Conservation (phyloP, 2,888 invertebrate genomes). For the Caenorhabditis macrosperma region DNA sequence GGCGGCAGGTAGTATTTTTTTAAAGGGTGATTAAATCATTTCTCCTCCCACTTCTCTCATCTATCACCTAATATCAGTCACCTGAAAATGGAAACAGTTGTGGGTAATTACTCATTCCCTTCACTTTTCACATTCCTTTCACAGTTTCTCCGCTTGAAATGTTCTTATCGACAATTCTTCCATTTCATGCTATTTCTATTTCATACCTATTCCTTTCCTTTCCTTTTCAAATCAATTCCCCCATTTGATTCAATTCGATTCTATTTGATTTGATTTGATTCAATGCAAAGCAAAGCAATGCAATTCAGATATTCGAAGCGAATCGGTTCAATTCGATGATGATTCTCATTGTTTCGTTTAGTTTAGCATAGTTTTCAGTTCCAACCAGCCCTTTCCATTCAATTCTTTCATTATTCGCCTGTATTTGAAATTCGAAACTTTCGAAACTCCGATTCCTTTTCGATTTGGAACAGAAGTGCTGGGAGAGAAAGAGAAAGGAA, state of each 20-base stretch:
- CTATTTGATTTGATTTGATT: background rate
- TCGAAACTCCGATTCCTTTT: too few species aligned
- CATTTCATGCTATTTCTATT: background rate
- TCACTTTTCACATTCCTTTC: conserved; percentile 16
- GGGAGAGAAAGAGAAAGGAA: too few species aligned
- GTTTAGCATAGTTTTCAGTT: too few species aligned
- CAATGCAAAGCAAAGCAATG: too few species aligned
- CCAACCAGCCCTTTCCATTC: too few species aligned
- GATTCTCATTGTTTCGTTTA: too few species aligned
- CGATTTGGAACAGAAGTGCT: too few species aligned
- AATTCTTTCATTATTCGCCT: too few species aligned
- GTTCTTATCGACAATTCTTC: conserved; percentile 11
- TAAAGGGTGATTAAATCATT: conserved; percentile 45
- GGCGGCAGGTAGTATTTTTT: too few species aligned
- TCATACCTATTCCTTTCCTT: background rate
- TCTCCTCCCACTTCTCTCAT: background rate
- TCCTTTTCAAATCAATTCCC: background rate
- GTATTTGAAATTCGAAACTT: too few species aligned
- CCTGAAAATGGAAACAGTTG: conserved; percentile 41
- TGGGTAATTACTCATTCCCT: conserved; percentile 40
- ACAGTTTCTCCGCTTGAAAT: background rate
- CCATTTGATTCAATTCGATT: background rate
- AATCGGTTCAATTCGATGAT: too few species aligned
- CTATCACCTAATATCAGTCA: conserved; percentile 33
- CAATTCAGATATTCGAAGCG: too few species aligned